These are phyloP conservation scores for Heliangelus exortis DNA, from an alignment of 2,797 vertebrate genomes.

Conservation along the genomic window DNA sequence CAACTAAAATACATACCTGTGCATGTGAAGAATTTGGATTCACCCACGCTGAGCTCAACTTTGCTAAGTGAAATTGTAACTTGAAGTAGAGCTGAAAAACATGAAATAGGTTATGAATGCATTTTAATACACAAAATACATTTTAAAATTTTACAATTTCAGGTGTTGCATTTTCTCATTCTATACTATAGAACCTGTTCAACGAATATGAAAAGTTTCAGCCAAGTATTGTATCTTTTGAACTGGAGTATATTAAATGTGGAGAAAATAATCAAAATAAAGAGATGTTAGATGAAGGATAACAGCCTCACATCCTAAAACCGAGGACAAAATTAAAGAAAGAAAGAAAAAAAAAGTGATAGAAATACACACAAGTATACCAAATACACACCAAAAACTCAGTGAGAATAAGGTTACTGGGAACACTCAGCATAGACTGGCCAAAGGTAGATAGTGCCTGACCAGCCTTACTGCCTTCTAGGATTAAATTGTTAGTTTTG, in stretches of 20 bases:
- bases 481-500: background rate
- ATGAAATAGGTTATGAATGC: slow-evolving; percentile 33
- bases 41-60: slow-evolving; percentile 97
- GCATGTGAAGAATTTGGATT: slow-evolving; percentile 99
- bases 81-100: slow-evolving; percentile 90
- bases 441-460: background rate
- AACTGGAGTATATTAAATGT: background rate
- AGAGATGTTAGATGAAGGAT: rapidly evolving
- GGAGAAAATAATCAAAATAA: background rate
- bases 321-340: background rate
- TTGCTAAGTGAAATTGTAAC: slow-evolving; percentile 98
- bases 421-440: background rate
- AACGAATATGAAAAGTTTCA: background rate
- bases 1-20: slow-evolving; percentile 85
- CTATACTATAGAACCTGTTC: background rate
- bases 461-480: background rate
- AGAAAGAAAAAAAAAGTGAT: background rate
- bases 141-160: background rate
- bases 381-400: background rate
- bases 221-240: background rate
- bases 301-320: background rate
- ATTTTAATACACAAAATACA: too few relatives aligned
- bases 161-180: background rate
- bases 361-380: background rate
- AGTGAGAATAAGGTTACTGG: background rate